These are phyloP conservation scores for Leucania comma DNA, from an alignment of 2,888 invertebrate genomes.

Conservation along the genomic window DNA sequence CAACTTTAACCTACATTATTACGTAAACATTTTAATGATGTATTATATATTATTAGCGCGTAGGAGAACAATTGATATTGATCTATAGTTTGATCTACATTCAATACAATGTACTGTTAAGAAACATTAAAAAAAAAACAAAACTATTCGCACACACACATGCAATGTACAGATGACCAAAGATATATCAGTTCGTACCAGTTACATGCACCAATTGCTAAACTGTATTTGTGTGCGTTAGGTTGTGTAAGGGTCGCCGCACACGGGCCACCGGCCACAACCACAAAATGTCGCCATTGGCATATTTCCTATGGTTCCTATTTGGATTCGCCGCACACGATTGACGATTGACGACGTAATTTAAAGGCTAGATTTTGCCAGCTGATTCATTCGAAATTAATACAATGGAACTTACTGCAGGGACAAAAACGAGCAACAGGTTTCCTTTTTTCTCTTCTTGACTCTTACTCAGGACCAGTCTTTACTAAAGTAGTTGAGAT, in stretches of 20 bases:
- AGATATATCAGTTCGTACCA: no score
- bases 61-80: constrained; percentile 14
- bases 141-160: no score
- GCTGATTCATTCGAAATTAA: neutral
- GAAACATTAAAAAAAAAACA: neutral
- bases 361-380: neutral
- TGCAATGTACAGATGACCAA: no score
- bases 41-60: neutral
- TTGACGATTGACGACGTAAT: no score
- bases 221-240: no score
- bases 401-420: neutral
- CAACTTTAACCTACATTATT: neutral
- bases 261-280: no score
- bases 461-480: neutral
- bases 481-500: constrained; percentile 4
- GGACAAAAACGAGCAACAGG: neutral
- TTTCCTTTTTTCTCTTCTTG: neutral
- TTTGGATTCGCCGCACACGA: no score
- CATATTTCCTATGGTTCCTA: no score
- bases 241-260: no score
- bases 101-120: constrained; percentile 1
- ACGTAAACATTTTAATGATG: constrained; percentile 12
- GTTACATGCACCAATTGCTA: no score
- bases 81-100: neutral
- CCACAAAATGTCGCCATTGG: no score